phyloP scores from a whole-genome alignment of 2,113 vertebrate genomes.

The Panthera tigris region DNA sequence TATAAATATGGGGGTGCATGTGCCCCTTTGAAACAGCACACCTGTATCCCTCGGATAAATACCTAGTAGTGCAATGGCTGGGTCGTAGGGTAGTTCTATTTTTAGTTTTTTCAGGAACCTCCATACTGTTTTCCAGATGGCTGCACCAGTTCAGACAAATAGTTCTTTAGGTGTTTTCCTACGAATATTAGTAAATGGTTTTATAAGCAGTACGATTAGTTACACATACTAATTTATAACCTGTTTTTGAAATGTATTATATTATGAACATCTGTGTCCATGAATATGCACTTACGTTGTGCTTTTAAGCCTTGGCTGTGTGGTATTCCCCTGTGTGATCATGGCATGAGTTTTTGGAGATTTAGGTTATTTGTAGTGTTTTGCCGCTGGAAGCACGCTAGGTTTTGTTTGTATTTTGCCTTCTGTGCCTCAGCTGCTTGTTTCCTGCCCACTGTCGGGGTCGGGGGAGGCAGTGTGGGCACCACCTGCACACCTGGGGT shows the following conservation, averaged over 20 bases:
- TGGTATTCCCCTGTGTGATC: accelerated
- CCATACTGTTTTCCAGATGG: too few species aligned
- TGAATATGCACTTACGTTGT: too few species aligned
- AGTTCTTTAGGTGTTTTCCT: background rate
- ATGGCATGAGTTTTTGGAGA: background rate
- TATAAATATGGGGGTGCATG: too few species aligned
- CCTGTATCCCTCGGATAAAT: too few species aligned
- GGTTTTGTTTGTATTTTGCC: background rate
- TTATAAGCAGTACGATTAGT: background rate
- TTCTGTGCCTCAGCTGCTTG: background rate
- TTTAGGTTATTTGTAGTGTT: background rate
- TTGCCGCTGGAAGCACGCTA: background rate
- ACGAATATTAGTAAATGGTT: background rate
- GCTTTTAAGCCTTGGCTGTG: background rate
- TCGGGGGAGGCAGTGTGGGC: background rate
- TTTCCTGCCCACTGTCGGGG: background rate
- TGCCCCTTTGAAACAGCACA: too few species aligned
- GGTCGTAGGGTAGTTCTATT: too few species aligned
- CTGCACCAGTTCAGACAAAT: background rate
- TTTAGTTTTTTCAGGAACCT: too few species aligned
- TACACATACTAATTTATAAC: background rate
- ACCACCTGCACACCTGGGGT: background rate
- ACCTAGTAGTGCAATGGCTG: too few species aligned
- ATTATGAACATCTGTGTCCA: background rate
- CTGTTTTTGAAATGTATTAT: background rate